Base-by-base conservation (phyloP, 2,113 vertebrate genomes). In the Austrofundulus limnaeus region DNA sequence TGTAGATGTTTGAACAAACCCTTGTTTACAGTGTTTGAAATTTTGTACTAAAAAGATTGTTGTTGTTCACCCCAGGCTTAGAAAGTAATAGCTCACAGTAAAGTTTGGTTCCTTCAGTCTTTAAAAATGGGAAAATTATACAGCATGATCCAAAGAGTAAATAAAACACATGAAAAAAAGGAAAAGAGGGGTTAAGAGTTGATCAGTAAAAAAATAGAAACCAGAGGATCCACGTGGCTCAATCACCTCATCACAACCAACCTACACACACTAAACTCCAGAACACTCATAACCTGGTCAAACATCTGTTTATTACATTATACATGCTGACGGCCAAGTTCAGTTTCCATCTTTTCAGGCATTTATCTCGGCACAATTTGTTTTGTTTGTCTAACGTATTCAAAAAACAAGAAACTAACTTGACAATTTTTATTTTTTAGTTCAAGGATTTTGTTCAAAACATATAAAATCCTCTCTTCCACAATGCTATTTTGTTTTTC, bases 51-150 rank as follows among this genome's bases (percentile, higher is more conserved):
- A 37, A 20, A n/a, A n/a, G n/a, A n/a, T n/a, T n/a, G n/a, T n/a
- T n/a, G n/a, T n/a, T 54, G 10, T 17, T 15, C 14, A 21, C 10
- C 17, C n/a, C n/a, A n/a, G n/a, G 61, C 70, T 55, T 62, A 81
- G 70, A 83, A 79, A 72, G 39, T 48, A 9, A 43, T n/a, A 37
- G 60, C 24, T 70, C 59, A 77, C 54, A 58, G 68, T 19, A 45
- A 10, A 19, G 15, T 16, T 43, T 43, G 6, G 16, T 17, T 43
- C 41, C n/a, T n/a, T n/a, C 16, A 28, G 25, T 28, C 3, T 28
- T 28, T 28, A 28, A 28, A 7, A 28, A 28, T n/a, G 25, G 25
- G 25, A 28, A 28, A 7, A 28, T 28, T 7, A 28, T 28, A 7
- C 25, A 28, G 25, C 25, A 28, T 34, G 10, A 2, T 34, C 4